Percentiles rank a stretch among this genome's conserved stretches.
Conservation (phyloP, 2,888 invertebrate species). For the Didymodactylos carnosus region DNA sequence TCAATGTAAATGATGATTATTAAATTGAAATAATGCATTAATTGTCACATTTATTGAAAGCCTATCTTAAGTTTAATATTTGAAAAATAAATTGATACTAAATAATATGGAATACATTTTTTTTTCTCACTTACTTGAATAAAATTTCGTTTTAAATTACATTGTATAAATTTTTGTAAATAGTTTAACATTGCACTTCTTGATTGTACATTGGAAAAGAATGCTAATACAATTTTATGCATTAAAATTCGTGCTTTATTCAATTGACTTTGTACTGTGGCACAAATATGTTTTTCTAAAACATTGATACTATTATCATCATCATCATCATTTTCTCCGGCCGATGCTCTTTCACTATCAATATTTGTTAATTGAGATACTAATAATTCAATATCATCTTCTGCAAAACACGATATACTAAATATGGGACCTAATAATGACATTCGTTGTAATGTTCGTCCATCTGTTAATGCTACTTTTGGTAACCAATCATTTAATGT, state of each 20-base stretch:
- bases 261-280: not conserved
- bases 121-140: not conserved
- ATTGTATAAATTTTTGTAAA: not conserved
- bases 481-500: not conserved
- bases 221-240: not conserved
- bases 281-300: not conserved
- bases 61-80: too few relatives aligned
- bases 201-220: not conserved
- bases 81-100: too few relatives aligned
- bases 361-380: not conserved
- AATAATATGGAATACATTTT: too few relatives aligned
- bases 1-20: too few relatives aligned
- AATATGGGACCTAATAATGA: slow-evolving; percentile 78
- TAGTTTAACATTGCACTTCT: not conserved
- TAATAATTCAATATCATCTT: slow-evolving; percentile 48
- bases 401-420: slow-evolving; percentile 70
- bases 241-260: not conserved
- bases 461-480: not conserved
- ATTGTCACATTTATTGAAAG: too few relatives aligned
- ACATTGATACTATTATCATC: too few relatives aligned
- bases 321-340: not conserved
- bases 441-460: slow-evolving; percentile 28
- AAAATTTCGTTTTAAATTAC: not conserved
- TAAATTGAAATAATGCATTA: too few relatives aligned
- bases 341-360: too few relatives aligned